Conservation (phyloP, 2,113 vertebrate genomes). For the Cranoglanis bouderius region DNA sequence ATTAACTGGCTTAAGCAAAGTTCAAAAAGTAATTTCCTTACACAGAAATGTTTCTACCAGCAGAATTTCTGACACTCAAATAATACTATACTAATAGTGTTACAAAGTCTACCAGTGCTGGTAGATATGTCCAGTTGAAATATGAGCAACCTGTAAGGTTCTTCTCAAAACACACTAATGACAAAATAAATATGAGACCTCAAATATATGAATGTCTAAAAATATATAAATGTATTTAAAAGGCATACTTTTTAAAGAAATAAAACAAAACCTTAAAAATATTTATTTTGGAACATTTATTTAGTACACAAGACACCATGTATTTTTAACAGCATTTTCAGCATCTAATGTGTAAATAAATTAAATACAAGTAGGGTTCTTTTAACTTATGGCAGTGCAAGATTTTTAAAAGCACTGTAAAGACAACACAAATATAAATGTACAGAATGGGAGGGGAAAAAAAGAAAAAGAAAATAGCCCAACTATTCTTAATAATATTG, state of each 20-base stretch:
- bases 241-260: not conserved
- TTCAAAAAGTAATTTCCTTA: not conserved
- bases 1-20: not conserved
- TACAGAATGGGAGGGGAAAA: not conserved
- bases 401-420: not conserved
- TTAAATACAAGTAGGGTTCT: not conserved
- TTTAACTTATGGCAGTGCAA: not conserved
- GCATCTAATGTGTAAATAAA: slow-evolving; percentile 17
- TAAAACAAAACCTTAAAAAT: not conserved
- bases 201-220: no score
- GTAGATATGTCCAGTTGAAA: no score
- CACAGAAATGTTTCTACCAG: not conserved
- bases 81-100: not conserved
- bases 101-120: not conserved
- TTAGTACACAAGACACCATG: slow-evolving; percentile 28
- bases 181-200: not conserved
- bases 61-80: not conserved
- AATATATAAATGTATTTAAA: not conserved
- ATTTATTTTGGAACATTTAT: slow-evolving; percentile 27
- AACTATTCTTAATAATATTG: not conserved
- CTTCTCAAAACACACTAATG: not conserved
- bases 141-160: not conserved
- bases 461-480: not conserved
- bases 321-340: not conserved
- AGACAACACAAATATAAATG: slow-evolving; percentile 1